Percentiles rank a stretch among this genome's conserved stretches.
Conservation (phyloP, 2,888 invertebrate genomes). For the Drosophila mimica region DNA sequence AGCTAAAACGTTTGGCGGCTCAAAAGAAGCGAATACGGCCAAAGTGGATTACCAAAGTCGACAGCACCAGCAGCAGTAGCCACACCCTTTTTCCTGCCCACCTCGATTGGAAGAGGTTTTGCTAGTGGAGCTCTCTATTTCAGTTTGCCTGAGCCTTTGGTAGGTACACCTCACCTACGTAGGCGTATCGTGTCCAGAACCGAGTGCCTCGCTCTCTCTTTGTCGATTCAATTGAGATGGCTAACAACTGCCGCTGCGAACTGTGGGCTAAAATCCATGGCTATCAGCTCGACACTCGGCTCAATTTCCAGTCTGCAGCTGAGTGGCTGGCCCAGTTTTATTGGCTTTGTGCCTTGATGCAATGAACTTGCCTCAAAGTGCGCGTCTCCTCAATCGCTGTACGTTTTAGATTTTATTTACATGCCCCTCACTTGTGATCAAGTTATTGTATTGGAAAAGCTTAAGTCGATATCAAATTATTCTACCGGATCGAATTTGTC, state of each 20-base stretch:
- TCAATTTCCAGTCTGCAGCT: constrained; percentile 29
- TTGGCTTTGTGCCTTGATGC: constrained; percentile 71
- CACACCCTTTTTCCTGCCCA: neutral
- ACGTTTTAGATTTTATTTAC: constrained; percentile 3
- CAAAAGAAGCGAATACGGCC: constrained; percentile 56
- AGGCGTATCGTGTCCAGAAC: constrained; percentile 19
- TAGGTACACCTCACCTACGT: constrained; percentile 12
- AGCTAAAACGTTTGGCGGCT: constrained; percentile 75
- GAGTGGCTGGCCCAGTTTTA: constrained; percentile 62
- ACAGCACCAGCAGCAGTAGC: constrained; percentile 15
- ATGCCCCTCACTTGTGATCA: neutral
- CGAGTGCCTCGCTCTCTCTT: constrained; percentile 43
- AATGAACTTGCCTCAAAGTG: constrained; percentile 64
- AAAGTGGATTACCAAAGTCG: constrained; percentile 72
- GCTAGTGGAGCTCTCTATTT: constrained; percentile 22
- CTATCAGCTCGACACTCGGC: constrained; percentile 37
- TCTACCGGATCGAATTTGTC: neutral
- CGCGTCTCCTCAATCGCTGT: constrained; percentile 50
- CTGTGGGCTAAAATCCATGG: constrained; percentile 6
- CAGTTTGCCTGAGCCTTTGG: constrained; percentile 21
- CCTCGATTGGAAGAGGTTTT: constrained; percentile 36
- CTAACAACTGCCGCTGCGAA: constrained; percentile 44
- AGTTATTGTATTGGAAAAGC: neutral
- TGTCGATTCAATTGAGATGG: constrained; percentile 74
- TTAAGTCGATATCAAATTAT: neutral